Conservation (phyloP, 2,888 invertebrate genomes). For the Meiosimyza platycephala region DNA sequence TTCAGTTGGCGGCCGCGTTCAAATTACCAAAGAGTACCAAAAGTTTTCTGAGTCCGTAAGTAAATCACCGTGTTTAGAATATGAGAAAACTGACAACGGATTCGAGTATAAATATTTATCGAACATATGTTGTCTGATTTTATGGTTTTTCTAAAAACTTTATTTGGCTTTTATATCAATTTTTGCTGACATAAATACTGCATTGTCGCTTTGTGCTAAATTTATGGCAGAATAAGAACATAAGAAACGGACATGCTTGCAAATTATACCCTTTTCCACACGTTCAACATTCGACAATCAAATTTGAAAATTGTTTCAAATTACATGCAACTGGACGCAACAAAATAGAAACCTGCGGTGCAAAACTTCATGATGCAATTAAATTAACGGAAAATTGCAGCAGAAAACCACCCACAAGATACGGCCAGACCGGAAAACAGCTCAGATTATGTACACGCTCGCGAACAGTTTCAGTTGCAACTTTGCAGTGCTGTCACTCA, state of each 20-base stretch:
- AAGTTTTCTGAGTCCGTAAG: no score
- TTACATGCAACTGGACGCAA: not conserved
- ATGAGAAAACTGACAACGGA: no score
- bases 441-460: not conserved
- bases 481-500: not conserved
- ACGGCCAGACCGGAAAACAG: not conserved
- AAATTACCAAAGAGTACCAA: no score
- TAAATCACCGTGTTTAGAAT: not conserved
- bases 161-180: not conserved
- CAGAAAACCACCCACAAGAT: slow-evolving; percentile 25
- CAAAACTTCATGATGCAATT: slow-evolving; percentile 3
- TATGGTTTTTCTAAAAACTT: not conserved
- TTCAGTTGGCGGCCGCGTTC: no score
- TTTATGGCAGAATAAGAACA: not conserved
- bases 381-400: slow-evolving; percentile 18
- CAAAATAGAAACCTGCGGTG: slow-evolving; percentile 20
- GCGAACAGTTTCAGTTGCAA: not conserved
- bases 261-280: not conserved
- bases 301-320: not conserved
- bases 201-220: slow-evolving; percentile 16
- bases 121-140: not conserved
- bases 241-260: slow-evolving; percentile 8
- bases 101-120: no score
- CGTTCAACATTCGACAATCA: not conserved
- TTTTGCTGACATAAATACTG: slow-evolving; percentile 13